Evolutionary conservation across 2,113 vertebrate genomes (phyloP).

Genomic region (Oncorhynchus keta): DNA sequence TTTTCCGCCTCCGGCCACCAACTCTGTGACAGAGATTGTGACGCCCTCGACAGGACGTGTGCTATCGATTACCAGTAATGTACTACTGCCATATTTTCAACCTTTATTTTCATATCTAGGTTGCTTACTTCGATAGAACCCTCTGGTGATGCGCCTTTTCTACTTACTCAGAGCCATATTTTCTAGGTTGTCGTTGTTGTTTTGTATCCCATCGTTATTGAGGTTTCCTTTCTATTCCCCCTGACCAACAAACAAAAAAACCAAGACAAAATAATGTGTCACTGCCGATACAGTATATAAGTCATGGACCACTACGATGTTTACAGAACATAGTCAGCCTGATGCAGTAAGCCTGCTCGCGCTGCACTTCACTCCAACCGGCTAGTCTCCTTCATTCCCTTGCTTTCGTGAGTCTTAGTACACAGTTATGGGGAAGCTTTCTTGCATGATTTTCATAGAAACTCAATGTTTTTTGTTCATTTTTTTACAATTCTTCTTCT

Average conservation of each 20-base stretch:
- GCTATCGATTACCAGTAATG: slow-evolving; percentile 49
- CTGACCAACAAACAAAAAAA: slow-evolving; percentile 58
- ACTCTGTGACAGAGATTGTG: slow-evolving; percentile 8
- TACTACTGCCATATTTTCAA: slow-evolving; percentile 72
- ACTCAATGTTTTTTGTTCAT: slow-evolving; percentile 76
- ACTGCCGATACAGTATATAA: slow-evolving; percentile 66
- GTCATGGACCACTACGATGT: slow-evolving; percentile 72
- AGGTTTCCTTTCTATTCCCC: slow-evolving; percentile 52
- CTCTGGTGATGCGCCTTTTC: slow-evolving; percentile 67
- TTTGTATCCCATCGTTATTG: slow-evolving; percentile 67
- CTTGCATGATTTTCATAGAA: slow-evolving; percentile 78
- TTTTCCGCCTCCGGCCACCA: neutral
- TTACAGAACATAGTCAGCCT: slow-evolving; percentile 65
- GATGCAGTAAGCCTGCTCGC: slow-evolving; percentile 32
- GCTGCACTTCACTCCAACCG: slow-evolving; percentile 60
- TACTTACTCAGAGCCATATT: slow-evolving; percentile 80
- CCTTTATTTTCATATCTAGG: slow-evolving; percentile 56
- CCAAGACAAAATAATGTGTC: slow-evolving; percentile 61
- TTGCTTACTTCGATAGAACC: slow-evolving; percentile 50
- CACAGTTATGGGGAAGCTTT: slow-evolving; percentile 65
- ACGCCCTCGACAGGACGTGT: slow-evolving; percentile 32
- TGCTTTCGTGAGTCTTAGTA: slow-evolving; percentile 58
- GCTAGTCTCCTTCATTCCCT: slow-evolving; percentile 54
- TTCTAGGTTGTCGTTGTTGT: slow-evolving; percentile 73
- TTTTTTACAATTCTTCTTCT: slow-evolving; percentile 82